Percentiles rank a stretch among this genome's conserved stretches.
phyloP scores from a whole-genome alignment of 2,113 vertebrate genomes.

The Hypomesus transpacificus region DNA sequence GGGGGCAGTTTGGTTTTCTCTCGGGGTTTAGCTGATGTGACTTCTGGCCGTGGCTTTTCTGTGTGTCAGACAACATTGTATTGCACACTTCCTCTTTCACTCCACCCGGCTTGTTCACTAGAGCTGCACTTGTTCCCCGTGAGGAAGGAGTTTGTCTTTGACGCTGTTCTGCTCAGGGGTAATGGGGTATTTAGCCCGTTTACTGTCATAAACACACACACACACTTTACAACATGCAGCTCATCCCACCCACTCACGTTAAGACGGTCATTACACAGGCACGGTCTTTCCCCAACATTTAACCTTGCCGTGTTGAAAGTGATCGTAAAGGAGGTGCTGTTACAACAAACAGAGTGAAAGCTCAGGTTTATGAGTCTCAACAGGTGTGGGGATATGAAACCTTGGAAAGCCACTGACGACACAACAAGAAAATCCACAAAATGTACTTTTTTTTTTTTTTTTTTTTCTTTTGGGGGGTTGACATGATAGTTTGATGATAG shows the following conservation, averaged over 20 bases:
- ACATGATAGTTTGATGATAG: no score
- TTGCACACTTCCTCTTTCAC: not conserved
- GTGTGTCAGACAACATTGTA: no score
- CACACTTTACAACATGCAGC: no score
- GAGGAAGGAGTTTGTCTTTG: no score
- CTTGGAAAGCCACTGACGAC: no score
- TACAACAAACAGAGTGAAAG: not conserved
- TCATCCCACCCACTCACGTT: slow-evolving; percentile 1
- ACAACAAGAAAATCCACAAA: no score
- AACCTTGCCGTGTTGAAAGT: not conserved
- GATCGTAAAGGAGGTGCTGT: not conserved
- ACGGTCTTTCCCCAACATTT: slow-evolving; percentile 14
- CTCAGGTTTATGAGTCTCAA: not conserved
- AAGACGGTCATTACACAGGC: slow-evolving; percentile 41
- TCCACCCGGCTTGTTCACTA: not conserved
- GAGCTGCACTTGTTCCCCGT: not conserved
- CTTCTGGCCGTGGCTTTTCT: no score
- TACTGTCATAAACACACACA: slow-evolving; percentile 6
- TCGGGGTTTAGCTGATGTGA: no score
- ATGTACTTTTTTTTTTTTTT: no score
- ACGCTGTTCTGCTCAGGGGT: not conserved
- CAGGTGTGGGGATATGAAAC: no score
- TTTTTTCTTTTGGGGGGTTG: no score
- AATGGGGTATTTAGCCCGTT: slow-evolving; percentile 5
- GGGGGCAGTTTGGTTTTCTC: not conserved